Evolutionary conservation across 2,113 vertebrate species (phyloP).

Genomic region (Passerina amoena): DNA sequence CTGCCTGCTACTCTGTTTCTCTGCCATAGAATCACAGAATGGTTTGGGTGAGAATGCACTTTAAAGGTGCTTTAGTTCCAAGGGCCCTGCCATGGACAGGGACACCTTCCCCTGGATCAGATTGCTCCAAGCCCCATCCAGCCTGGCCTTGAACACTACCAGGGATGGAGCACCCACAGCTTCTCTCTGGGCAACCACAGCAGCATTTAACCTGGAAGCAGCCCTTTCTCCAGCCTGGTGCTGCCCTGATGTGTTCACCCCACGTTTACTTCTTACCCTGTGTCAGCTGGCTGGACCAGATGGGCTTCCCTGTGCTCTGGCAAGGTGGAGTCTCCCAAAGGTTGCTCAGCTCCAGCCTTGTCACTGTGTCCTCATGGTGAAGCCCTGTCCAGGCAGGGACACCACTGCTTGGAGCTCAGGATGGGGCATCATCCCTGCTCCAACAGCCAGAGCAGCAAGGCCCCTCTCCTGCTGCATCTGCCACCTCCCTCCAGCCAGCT

Average conservation of each 20-base stretch:
- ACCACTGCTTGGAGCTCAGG: background rate
- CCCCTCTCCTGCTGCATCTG: background rate
- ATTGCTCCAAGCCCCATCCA: background rate
- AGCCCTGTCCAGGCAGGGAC: background rate
- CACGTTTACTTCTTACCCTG: background rate
- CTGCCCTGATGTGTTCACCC: background rate
- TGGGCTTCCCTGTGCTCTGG: accelerated
- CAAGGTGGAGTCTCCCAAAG: background rate
- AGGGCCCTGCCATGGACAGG: background rate
- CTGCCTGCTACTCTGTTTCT: background rate
- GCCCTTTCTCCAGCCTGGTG: background rate
- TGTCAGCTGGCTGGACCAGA: background rate
- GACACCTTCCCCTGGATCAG: background rate
- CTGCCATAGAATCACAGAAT: background rate
- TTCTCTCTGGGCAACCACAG: background rate
- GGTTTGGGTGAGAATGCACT: background rate
- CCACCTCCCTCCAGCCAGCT: background rate
- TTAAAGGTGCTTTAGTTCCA: background rate
- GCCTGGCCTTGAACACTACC: background rate
- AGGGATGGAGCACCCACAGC: background rate
- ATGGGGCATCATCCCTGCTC: background rate
- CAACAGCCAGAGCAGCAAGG: background rate
- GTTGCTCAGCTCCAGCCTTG: accelerated
- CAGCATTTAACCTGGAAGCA: background rate
- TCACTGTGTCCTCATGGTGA: accelerated